Evolutionary conservation across 2,113 vertebrate species (phyloP), one percentile per base, ranked within the genome.

Genomic region (Patagioenas fasciata): DNA sequence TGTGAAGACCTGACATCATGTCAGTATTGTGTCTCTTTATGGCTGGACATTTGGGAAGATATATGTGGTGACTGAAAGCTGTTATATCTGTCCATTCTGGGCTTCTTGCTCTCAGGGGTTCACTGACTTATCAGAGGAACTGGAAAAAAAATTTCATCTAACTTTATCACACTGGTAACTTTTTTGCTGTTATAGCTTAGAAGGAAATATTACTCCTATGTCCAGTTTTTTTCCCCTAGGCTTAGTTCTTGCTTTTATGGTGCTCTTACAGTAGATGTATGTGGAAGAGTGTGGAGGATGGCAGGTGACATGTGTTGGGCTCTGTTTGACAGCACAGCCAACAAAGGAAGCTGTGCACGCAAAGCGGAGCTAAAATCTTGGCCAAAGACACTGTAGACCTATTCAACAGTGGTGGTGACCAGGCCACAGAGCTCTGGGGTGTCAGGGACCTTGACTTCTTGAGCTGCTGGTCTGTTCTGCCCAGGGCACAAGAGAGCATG

Each of bases 371-470:
- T 24, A 58, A 40, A 75, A 53, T 70, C 23, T 80, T 65, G 50
- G 16, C 23, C 19, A 78, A 44, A 47, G 65, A 34, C 16, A 2
- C 28, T 28, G 10, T 77, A 44, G 5, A 5, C 4, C 1, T 60
- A 17, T 54, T 73, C 29, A 40, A 1, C 26, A 29, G 13, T 21
- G 38, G 28, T 62, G 36, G 19, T 44, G 42, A 13, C 6, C 6
- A 21, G 29, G 5, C 36, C 11, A 7, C 0, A 2, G 50, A 14
- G 0, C 11, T 13, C 17, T 12, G 29, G 38, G 28, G 6, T 3
- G 14, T 16, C 31, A 29, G 15, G 34, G 23, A 3, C 4, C 31
- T 83, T 0, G 0, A 25, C 20, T 58, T 11, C 5, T 9, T 26
- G 20, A 75, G 57, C 32, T 72, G 23, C 53, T 48, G 21, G 9